Evolutionary conservation across 2,113 vertebrate species (phyloP).

Genomic region (Forbesichthys agassizii): DNA sequence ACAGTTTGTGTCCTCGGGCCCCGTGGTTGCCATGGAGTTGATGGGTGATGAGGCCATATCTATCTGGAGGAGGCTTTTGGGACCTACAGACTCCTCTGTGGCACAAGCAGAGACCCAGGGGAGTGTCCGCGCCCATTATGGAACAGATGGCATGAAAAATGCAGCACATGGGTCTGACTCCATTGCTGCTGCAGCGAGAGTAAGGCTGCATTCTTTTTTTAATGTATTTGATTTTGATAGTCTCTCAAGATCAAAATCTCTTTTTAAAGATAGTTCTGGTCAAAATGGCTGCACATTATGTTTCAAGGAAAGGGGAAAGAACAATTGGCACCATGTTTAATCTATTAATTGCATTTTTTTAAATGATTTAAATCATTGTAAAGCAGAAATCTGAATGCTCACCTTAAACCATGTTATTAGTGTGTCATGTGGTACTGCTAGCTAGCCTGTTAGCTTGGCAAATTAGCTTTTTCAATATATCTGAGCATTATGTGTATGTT

Average conservation of each 20-base stretch:
- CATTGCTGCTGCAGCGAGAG: constrained; percentile 86
- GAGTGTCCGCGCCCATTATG: constrained; percentile 81
- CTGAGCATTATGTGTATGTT: not conserved
- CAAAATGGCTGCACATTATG: too few species aligned
- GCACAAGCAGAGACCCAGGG: constrained; percentile 79
- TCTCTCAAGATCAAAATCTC: too few species aligned
- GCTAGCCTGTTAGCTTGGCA: too few species aligned
- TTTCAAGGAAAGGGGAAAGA: too few species aligned
- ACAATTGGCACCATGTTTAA: too few species aligned
- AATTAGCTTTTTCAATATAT: not conserved
- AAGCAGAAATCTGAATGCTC: too few species aligned
- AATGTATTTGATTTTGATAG: too few species aligned
- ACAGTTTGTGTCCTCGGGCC: constrained; percentile 85
- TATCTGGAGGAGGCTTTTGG: constrained; percentile 85
- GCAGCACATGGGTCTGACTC: constrained; percentile 89
- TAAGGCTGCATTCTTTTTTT: constrained; percentile 64
- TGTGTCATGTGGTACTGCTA: too few species aligned
- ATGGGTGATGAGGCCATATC: constrained; percentile 88
- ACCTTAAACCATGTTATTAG: too few species aligned
- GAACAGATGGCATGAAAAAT: constrained; percentile 82
- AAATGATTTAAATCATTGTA: too few species aligned
- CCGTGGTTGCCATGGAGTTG: constrained; percentile 90
- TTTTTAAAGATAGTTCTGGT: too few species aligned
- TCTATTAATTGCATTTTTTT: too few species aligned
- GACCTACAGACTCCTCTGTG: constrained; percentile 77